Evolutionary conservation across 2,888 invertebrate genomes (phyloP).

Genomic region (Subacronicta megacephala): DNA sequence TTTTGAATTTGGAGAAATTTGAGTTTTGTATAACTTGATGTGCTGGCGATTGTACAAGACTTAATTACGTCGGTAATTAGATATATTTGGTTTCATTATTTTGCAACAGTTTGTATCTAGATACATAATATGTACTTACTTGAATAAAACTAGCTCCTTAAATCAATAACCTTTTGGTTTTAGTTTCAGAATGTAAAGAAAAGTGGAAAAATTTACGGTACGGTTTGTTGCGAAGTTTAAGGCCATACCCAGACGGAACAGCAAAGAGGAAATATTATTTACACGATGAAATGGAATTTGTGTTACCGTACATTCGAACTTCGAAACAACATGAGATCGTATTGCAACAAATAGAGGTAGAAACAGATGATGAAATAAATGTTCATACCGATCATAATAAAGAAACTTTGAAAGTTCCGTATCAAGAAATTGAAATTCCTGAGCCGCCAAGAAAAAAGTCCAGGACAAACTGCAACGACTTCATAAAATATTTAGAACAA

Average conservation of each 20-base stretch:
- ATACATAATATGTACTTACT: no score
- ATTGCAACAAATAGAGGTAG: conserved; percentile 48
- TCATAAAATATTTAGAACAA: conserved; percentile 32
- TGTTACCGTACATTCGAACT: conserved; percentile 64
- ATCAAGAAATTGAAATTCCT: conserved; percentile 34
- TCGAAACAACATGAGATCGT: conserved; percentile 42
- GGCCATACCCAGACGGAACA: conserved; percentile 62
- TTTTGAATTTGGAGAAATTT: no score
- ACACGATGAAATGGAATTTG: conserved; percentile 68
- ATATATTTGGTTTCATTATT: not conserved
- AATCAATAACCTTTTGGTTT: conserved; percentile 28
- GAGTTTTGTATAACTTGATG: no score
- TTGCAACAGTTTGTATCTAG: not conserved
- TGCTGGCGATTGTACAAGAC: no score
- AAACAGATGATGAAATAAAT: conserved; percentile 59
- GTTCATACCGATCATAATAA: conserved; percentile 33
- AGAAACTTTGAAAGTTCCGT: conserved; percentile 25
- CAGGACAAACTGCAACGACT: conserved; percentile 14
- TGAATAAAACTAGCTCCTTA: no score
- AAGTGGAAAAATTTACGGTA: conserved; percentile 72
- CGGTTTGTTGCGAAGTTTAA: conserved; percentile 66
- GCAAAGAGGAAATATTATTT: conserved; percentile 68
- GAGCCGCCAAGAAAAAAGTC: conserved; percentile 41
- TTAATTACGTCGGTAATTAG: no score
- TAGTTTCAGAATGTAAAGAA: conserved; percentile 70